Base-by-base conservation (phyloP, 2,113 vertebrate genomes). In the Phyllopteryx taeniolatus region DNA sequence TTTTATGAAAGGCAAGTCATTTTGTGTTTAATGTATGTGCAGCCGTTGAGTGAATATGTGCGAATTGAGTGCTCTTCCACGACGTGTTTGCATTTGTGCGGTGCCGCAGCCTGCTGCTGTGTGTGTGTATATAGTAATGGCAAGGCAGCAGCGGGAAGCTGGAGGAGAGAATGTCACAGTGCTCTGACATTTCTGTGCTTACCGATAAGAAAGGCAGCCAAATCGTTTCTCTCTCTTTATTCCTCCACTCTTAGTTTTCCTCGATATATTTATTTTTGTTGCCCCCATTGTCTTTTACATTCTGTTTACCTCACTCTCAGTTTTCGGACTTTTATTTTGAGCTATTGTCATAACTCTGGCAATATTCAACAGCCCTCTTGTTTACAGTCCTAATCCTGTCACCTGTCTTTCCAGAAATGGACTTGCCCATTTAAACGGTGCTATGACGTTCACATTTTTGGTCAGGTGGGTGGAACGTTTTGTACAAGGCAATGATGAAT, bases 111-210 rank as follows among this genome's bases (percentile, higher is more conserved):
- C 13, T 61, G 46, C 72, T 35, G 35, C 70, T 27, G 27, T 27
- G 69, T 74, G 70, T 72, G 64, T 74, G 8, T 71, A 11, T 67
- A 61, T 51, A 65, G 77, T 72, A 27, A 73, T 46, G 73, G 69
- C 59, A 73, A 79, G 81, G 76, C 79, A 89, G 77, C 77, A 83
- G 86, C 17, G 75, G 72, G 70, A 80, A 73, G 87, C 81, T 88
- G 77, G 71, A 72, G 87, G 87, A 80, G 69, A 83, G 82, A 84
- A 84, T 81, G 83, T 85, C 83, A 86, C 79, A 78, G 79, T 67
- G 71, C 78, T 78, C 79, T 92, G 89, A 86, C 86, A 89, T 92
- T 90, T 89, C 89, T 89, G 86, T 82, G 79, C 76, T 81, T 74
- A 85, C 83, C 77, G 90, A 91, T 90, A 91, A 90, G 81, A 86